Evolutionary conservation across 2,113 vertebrate species (phyloP), one percentile per base, ranked within the genome.

Genomic region (Rissa tridactyla): DNA sequence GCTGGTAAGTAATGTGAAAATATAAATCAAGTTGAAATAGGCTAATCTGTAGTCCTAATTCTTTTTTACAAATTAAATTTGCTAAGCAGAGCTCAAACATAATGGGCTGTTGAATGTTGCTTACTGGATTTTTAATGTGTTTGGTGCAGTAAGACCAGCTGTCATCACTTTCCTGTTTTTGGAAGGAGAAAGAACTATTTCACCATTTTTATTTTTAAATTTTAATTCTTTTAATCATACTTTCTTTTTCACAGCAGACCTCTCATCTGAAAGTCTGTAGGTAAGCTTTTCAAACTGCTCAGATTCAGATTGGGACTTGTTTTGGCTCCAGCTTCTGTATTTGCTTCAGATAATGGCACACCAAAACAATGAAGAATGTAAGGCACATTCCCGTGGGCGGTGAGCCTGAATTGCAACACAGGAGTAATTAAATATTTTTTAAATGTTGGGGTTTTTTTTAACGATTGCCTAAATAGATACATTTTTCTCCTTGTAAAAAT

Each of bases 241-340:
- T 80, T 82, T 95, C 58, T 94, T 76, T 95, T 82, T 96, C 96
- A 73, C 95, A 99, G 98, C 98, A 97, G 82, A 92, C 71, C 9
- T 98, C 98, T 86, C 97, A 95, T 97, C 96, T 98, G 79, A 98
- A 98, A 96, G 76, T 97, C 60, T 96, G 97, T 83, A 97, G 98
- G 98, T 98, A 97, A 96, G 96, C 80, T 96, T 30, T 86, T 32
- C 16, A 88, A 80, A 77, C 20, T 68, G 44, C 73, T 78, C 29
- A 36, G 26, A 78, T 90, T 92, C 62, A 76, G 46, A 80, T 92
- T 96, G 84, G 79, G 76, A 78, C 71, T 94, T 91, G 87, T 81
- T 96, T 88, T 85, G 89, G 49, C 84, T 96, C 70, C 75, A 72
- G 66, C 47, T 89, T 80, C 89, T 90, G 30, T 65, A 82, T 88